Evolutionary conservation across 2,888 invertebrate genomes (phyloP), one percentile per base, ranked within the genome.

Genomic region (Diabrotica balteata): DNA sequence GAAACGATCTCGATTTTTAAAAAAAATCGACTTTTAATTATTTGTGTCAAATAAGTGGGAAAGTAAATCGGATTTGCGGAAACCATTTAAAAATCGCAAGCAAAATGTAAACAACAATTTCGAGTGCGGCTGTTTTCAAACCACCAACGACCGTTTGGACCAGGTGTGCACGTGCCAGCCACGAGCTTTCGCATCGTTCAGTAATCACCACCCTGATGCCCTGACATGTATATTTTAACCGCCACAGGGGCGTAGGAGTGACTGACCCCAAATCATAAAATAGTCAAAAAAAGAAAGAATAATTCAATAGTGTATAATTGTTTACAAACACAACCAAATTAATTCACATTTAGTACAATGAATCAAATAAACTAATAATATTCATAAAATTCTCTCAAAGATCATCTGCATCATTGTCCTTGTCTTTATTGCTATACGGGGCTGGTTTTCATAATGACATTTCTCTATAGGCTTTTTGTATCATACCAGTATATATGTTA

Each of bases 151-250:
- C 64, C 64, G 58, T 64, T 64, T 53, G n/a, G 51, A 32, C 64
- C 64, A 64, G 64, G 59, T 64, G 64, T 64, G 59, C 64, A 64
- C 64, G 64, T 64, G 64, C 52, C 51, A 9, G 7, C 51, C 64
- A 64, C 64, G 64, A 59, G 52, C 64, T 47, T 55, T 57, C 55
- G 45, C 55, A 57, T 45, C 55, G 55, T 57, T 45, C 44, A 45
- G 8, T 45, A 45, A 57, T 57, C 55, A 57, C 55, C 55, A 57
- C 55, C 55, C 55, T 32, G 51, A 17, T 11, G 17, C 51, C 5
- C 32, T 32, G 47, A 47, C 5, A 47, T 47, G 47, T 4, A 47
- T 10, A 47, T 47, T 54, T 52, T 7, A 52, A 52, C 17, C 11
- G 8, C 17, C 52, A 47, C 47, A 52, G 52, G 8, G 52, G 52